Evolutionary conservation across 2,888 invertebrate species (phyloP), one percentile per base, ranked within the genome.

Genomic region (Agrotis ipsilon): DNA sequence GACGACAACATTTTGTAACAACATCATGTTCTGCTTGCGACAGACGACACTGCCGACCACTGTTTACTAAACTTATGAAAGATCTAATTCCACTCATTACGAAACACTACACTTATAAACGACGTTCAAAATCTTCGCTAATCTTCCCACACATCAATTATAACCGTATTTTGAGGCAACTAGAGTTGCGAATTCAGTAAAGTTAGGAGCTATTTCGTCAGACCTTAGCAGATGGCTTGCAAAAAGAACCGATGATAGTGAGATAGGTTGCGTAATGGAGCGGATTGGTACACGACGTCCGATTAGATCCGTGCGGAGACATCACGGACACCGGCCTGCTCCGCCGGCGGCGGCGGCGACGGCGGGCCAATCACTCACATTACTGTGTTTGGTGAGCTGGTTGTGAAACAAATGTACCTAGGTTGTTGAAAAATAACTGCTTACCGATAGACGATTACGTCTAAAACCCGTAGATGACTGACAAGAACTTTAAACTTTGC

Each of bases 161-260:
- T 39, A 66, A 70, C 68, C 24, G 54, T 75, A 65, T 19, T 21
- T 21, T 21, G 43, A 46, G 39, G 54, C 11, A 9, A 7, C 58
- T 75, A 78, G 63, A 59, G 78, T 68, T 66, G 69, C 21, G 21
- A 72, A 58, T 83, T 59, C 52, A 45, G 46, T 63, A 24, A n/a
- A 55, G 21, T 67, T 51, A 39, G 49, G 18, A 32, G 11, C 11
- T 43, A 63, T 71, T 71, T 83, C 58, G 51, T 66, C 63, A 78
- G 52, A 71, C 73, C 27, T 43, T 64, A 69, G 65, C 71, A 75
- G 75, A 75, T 78, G 75, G 65, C 66, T 84, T 81, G 77, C 81
- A 81, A 82, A 82, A 78, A 83, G 68, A 76, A 65, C 60, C 74
- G 78, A 72, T 82, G 78, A 72, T 82, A 71, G 70, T 62, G 63